Evolutionary conservation across 2,113 vertebrate genomes (phyloP).

Genomic region (Haliaeetus leucogaster): DNA sequence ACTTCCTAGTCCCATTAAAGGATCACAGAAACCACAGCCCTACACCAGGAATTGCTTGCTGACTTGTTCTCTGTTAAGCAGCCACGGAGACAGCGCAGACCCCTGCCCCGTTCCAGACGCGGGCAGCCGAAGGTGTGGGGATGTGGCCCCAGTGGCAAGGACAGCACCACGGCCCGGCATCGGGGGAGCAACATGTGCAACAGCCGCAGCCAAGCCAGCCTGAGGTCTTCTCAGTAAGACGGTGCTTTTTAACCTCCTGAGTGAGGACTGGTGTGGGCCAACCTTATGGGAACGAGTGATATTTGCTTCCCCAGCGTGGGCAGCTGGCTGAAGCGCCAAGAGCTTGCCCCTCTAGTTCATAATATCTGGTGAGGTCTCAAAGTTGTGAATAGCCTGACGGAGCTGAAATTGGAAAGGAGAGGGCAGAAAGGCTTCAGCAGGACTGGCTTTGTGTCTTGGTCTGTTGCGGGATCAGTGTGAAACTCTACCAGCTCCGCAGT

Average conservation of each 20-base stretch:
- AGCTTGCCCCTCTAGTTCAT: background rate
- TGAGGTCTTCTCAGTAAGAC: constrained; percentile 86
- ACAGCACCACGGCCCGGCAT: constrained; percentile 79
- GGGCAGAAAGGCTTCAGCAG: background rate
- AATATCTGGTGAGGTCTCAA: background rate
- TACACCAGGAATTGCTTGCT: accelerated
- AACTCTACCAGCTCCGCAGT: background rate
- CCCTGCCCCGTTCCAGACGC: constrained; percentile 78
- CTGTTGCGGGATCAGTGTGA: background rate
- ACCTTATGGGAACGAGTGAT: accelerated
- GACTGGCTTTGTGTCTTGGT: background rate
- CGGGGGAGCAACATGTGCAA: constrained; percentile 78
- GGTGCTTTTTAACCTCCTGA: background rate
- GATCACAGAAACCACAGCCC: accelerated
- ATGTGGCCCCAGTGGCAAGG: constrained; percentile 93
- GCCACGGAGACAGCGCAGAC: constrained; percentile 71
- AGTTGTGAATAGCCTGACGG: background rate
- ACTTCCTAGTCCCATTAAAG: accelerated
- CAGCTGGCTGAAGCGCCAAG: accelerated
- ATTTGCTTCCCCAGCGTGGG: background rate
- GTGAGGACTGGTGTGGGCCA: background rate
- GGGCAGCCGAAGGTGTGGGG: constrained; percentile 79
- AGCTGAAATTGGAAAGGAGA: background rate
- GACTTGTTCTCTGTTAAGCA: background rate
- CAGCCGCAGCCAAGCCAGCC: constrained; percentile 84